phyloP scores from a whole-genome alignment of 2,797 vertebrate species.

The Muscicapa striata region DNA sequence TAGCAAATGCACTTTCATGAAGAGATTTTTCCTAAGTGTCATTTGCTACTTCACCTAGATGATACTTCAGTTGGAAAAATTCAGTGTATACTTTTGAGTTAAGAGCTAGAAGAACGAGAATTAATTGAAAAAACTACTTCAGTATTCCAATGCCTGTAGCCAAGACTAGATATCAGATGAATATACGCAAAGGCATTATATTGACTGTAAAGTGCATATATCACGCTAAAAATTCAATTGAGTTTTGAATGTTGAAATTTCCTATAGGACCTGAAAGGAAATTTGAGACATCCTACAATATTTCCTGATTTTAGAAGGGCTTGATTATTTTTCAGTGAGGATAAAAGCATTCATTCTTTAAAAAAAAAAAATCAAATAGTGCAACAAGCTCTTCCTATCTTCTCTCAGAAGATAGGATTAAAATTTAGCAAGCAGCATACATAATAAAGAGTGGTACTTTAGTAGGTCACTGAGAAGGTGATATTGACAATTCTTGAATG shows the following conservation, averaged over 20 bases:
- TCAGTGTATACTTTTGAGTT: neutral
- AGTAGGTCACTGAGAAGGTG: neutral
- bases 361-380: neutral
- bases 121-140: neutral
- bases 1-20: neutral
- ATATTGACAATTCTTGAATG: neutral
- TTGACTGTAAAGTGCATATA: neutral
- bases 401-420: neutral
- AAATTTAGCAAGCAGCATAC: neutral
- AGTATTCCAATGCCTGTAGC: neutral
- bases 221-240: neutral
- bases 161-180: neutral
- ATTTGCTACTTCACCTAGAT: neutral
- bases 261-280: fast-evolving
- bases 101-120: neutral
- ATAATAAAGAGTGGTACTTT: neutral
- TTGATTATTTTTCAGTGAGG: neutral
- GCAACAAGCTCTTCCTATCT: neutral
- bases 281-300: neutral
- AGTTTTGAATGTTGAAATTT: neutral
- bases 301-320: neutral
- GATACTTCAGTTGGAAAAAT: neutral
- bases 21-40: neutral
- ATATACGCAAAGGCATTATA: neutral
- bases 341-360: neutral